phyloP scores from a whole-genome alignment of 2,113 vertebrate genomes.

The Buteo buteo region DNA sequence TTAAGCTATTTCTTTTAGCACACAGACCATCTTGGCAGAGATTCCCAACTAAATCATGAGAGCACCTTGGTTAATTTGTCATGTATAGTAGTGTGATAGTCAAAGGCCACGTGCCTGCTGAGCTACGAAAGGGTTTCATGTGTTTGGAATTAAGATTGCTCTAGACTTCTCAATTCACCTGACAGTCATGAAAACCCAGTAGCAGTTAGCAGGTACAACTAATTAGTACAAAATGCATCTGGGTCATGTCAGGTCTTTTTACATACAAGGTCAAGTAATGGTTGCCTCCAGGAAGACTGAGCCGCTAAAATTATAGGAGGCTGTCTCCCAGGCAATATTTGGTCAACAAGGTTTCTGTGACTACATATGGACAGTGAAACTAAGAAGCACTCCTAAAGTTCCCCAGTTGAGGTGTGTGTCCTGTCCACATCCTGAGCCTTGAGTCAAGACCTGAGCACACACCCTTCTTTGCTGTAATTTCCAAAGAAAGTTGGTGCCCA shows the following conservation, averaged over 20 bases:
- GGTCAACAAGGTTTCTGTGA: not conserved
- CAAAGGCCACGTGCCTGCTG: not conserved
- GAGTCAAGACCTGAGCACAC: accelerated
- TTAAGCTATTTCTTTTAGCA: not conserved
- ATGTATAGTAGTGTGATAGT: not conserved
- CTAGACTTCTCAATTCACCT: not conserved
- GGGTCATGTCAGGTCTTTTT: not conserved
- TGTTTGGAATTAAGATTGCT: not conserved
- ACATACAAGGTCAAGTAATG: not conserved
- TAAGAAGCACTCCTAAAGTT: not conserved
- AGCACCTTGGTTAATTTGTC: not conserved
- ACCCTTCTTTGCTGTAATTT: not conserved
- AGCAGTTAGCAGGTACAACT: not conserved
- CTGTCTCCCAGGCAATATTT: not conserved
- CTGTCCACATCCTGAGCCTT: not conserved
- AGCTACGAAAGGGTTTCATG: not conserved
- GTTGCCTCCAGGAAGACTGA: not conserved
- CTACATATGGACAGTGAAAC: not conserved
- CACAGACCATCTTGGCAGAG: not conserved
- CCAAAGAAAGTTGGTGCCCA: not conserved
- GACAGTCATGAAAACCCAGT: not conserved
- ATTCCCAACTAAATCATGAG: not conserved
- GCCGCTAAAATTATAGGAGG: not conserved
- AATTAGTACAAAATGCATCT: not conserved
- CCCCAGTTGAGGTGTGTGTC: not conserved